Percentiles rank a stretch among this genome's conserved stretches.
Evolutionary conservation across 2,888 invertebrate species (phyloP).

Genomic region (Rhodophaea formosa): DNA sequence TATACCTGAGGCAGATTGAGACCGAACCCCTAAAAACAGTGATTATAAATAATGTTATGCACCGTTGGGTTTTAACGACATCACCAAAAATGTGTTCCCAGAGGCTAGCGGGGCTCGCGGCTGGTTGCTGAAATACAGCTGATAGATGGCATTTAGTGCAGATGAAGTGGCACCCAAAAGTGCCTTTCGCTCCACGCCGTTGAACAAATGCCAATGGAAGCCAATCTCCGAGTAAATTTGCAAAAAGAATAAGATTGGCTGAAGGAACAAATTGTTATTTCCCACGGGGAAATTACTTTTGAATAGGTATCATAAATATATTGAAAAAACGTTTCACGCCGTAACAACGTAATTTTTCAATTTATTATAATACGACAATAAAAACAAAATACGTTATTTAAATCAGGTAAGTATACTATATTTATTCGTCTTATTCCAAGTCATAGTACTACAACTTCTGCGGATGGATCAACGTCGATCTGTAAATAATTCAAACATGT

Average conservation of each 20-base stretch:
- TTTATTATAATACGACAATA: no score
- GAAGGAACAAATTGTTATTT: constrained; percentile 6
- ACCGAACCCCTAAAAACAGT: neutral
- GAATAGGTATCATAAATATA: neutral
- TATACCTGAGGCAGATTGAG: neutral
- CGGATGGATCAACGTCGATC: constrained; percentile 17
- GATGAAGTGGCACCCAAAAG: constrained; percentile 73
- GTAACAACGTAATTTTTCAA: no score
- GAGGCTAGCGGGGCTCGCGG: constrained; percentile 59
- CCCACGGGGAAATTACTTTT: neutral
- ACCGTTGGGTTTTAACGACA: constrained; percentile 41
- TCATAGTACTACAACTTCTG: constrained; percentile 31
- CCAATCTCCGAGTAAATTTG: constrained; percentile 56
- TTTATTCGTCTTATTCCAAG: neutral
- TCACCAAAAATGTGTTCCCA: constrained; percentile 53
- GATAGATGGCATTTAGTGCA: constrained; percentile 74
- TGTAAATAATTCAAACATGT: neutral
- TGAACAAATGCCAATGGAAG: constrained; percentile 72
- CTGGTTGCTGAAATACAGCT: constrained; percentile 59
- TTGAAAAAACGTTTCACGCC: neutral
- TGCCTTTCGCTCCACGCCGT: constrained; percentile 65
- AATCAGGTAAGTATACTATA: no score
- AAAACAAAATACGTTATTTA: no score
- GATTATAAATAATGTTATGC: constrained; percentile 6
- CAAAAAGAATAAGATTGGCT: constrained; percentile 30